Evolutionary conservation across 1,140 invertebrate genomes (phyloP).

Genomic region (Bombus affinis): DNA sequence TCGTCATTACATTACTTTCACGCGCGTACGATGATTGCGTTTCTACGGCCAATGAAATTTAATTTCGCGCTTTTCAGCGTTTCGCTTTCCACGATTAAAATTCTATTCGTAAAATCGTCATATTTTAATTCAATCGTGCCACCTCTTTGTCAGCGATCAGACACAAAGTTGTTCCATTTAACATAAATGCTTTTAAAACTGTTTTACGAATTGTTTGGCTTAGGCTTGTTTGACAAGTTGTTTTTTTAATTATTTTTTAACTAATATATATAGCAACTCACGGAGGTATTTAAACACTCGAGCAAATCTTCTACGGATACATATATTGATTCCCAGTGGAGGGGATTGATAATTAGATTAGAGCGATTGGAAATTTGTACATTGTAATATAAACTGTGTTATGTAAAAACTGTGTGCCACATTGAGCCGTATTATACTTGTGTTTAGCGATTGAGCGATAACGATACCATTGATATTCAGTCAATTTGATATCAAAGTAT

Average conservation of each 20-base stretch:
- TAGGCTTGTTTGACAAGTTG: background rate
- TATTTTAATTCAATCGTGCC: background rate
- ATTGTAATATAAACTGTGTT: too few species aligned
- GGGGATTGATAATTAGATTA: too few species aligned
- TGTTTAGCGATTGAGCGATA: too few species aligned
- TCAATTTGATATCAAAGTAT: too few species aligned
- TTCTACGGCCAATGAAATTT: background rate
- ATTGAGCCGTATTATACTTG: too few species aligned
- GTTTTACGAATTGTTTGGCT: background rate
- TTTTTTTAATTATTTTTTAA: too few species aligned
- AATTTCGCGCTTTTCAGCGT: background rate
- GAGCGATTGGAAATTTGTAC: too few species aligned
- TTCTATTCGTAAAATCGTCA: background rate
- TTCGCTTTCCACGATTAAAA: background rate
- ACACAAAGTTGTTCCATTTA: background rate
- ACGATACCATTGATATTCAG: too few species aligned
- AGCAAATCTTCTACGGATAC: too few species aligned
- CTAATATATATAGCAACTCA: background rate
- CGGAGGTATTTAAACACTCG: background rate
- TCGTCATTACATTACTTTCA: slow-evolving; percentile 1
- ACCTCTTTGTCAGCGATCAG: background rate
- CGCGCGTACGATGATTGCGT: background rate
- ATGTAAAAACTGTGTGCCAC: too few species aligned
- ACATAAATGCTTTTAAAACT: background rate
- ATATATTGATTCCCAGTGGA: too few species aligned